phyloP scores from a whole-genome alignment of 2,888 invertebrate genomes.

The Elysia crispata region DNA sequence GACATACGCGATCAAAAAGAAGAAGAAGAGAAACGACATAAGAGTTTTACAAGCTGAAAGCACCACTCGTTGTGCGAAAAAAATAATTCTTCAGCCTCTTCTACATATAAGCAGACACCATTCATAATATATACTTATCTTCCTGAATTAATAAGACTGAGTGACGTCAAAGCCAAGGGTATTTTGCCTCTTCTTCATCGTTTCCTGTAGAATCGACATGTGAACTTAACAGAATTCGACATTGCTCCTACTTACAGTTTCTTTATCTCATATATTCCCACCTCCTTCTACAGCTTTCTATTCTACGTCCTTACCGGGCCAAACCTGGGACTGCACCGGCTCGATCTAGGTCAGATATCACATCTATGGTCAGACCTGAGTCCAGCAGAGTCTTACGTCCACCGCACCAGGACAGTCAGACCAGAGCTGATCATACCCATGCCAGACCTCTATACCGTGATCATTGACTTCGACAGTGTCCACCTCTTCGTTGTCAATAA shows the following conservation, averaged over 20 bases:
- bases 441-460: constrained; percentile 87
- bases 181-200: too few species aligned
- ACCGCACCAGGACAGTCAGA: constrained; percentile 20
- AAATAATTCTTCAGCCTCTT: not conserved
- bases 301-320: constrained; percentile 84
- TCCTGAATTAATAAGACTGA: too few species aligned
- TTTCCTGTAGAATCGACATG: too few species aligned
- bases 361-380: constrained; percentile 62
- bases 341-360: constrained; percentile 86
- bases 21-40: too few species aligned
- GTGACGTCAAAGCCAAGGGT: too few species aligned
- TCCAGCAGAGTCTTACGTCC: not conserved
- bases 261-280: too few species aligned
- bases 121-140: too few species aligned
- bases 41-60: too few species aligned
- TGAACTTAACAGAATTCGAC: too few species aligned
- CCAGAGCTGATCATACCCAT: constrained; percentile 71
- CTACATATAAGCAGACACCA: not conserved
- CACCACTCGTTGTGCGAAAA: too few species aligned
- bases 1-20: too few species aligned
- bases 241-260: too few species aligned
- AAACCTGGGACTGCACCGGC: constrained; percentile 85
- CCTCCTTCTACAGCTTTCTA: constrained; percentile 82
- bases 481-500: constrained; percentile 87
- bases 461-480: constrained; percentile 89